Evolutionary conservation across 2,113 vertebrate genomes (phyloP), one percentile per base, ranked within the genome.

Genomic region (Ictidomys tridecemlineatus): DNA sequence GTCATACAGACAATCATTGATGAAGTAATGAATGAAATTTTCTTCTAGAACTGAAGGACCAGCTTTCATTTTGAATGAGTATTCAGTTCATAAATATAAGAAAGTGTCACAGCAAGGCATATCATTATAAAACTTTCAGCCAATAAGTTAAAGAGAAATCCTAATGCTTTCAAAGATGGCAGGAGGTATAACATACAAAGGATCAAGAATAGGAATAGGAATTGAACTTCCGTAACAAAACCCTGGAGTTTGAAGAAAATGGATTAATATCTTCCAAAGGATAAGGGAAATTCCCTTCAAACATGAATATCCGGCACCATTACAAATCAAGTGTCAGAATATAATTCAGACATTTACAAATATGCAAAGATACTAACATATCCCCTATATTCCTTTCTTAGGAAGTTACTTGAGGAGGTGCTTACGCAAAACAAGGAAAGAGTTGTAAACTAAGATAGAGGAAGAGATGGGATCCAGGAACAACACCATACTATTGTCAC

Each of bases 311-410:
- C 48, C 51, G 96, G 37, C 39, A 42, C n/a, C 85, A 89, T 34
- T 76, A 95, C 12, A 74, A 32, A 77, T 90, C 42, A 96, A 65
- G 37, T 84, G 20, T 89, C 91, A 37, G 56, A 65, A 91, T 28
- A 88, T 63, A 91, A 76, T 74, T 76, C 74, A 85, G 8, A 89
- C 42, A 78, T 70, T 91, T 88, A 74, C 30, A 96, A 85, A 95
- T 77, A 96, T 65, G 22, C 88, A 45, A 90, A 89, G 24, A 74
- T 92, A 69, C 56, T 30, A 91, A 77, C 45, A 45, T 30, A 79
- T 83, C 20, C 30, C 4, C n/a, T 69, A 17, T 63, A 24, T 89
- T 39, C 45, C 34, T 89, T 91, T 83, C 58, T 79, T 82, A 92
- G 20, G 22, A 95, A 89, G 79, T 82, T 94, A 95, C 51, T 92